Evolutionary conservation across 2,797 vertebrate species (phyloP).

Genomic region (Pangasius larnaudii): DNA sequence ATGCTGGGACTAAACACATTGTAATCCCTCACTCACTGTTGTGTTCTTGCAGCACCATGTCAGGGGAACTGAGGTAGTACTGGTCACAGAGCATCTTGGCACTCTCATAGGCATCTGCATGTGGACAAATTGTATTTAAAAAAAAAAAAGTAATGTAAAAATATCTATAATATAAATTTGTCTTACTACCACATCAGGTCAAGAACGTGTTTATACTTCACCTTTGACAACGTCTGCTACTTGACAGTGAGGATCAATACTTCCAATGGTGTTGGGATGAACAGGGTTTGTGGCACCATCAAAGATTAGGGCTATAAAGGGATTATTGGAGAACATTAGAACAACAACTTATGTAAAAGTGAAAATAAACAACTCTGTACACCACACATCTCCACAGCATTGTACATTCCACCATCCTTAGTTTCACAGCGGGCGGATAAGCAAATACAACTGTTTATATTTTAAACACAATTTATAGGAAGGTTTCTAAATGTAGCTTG

Average conservation of each 20-base stretch:
- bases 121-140: neutral
- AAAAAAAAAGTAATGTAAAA: neutral
- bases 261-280: constrained; percentile 92
- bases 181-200: neutral
- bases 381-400: neutral
- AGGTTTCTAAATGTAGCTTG: too few relatives aligned
- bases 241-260: constrained; percentile 88
- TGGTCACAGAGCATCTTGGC: constrained; percentile 94
- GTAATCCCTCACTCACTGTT: constrained; percentile 77
- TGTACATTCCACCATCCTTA: neutral
- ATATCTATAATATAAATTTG: neutral
- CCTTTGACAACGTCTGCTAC: constrained; percentile 88
- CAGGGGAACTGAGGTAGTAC: constrained; percentile 89
- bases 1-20: constrained; percentile 12
- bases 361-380: neutral
- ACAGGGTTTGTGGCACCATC: constrained; percentile 89
- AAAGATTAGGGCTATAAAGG: constrained; percentile 85
- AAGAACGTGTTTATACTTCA: constrained; percentile 53
- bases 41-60: constrained; percentile 83
- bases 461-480: neutral
- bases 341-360: neutral
- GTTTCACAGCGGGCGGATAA: neutral
- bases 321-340: neutral
- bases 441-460: neutral
- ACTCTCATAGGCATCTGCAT: constrained; percentile 87